phyloP scores from a whole-genome alignment of 2,888 invertebrate species.

The Laspeyria flexula region DNA sequence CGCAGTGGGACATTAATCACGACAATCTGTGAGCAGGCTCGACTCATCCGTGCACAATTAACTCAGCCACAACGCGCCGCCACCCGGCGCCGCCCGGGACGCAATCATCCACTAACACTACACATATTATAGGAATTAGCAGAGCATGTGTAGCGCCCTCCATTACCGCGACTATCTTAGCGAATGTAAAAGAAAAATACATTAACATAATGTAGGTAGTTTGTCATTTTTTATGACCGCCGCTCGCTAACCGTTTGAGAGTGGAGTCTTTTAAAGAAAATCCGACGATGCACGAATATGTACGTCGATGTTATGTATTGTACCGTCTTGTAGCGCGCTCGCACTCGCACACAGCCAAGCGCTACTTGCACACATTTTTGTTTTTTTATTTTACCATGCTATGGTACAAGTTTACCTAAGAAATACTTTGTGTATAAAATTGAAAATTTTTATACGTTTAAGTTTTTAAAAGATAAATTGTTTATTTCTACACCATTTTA shows the following conservation, averaged over 20 bases:
- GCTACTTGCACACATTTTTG: too few relatives aligned
- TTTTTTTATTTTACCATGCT: too few relatives aligned
- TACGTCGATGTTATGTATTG: background rate
- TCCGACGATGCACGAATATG: conserved; percentile 14
- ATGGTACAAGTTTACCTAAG: too few relatives aligned
- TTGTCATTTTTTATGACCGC: conserved; percentile 41
- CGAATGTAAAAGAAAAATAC: conserved; percentile 38
- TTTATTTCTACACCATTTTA: conserved; percentile 5
- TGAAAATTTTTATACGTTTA: conserved; percentile 1
- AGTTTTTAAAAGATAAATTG: conserved; percentile 3
- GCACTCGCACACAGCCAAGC: too few relatives aligned
- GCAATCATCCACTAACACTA: background rate
- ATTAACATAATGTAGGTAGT: conserved; percentile 39
- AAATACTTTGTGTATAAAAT: too few relatives aligned
- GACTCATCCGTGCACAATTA: conserved; percentile 28
- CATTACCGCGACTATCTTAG: conserved; percentile 33
- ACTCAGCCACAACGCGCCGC: conserved; percentile 14
- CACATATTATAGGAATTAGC: conserved; percentile 33
- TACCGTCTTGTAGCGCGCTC: background rate
- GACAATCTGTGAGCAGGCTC: conserved; percentile 24
- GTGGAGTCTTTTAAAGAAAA: conserved; percentile 24
- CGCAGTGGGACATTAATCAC: conserved; percentile 26
- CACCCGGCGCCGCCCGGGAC: too few relatives aligned
- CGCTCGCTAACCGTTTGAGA: conserved; percentile 19
- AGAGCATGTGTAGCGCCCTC: conserved; percentile 5